phyloP scores from a whole-genome alignment of 2,113 vertebrate genomes.

The Brienomyrus brachyistius region DNA sequence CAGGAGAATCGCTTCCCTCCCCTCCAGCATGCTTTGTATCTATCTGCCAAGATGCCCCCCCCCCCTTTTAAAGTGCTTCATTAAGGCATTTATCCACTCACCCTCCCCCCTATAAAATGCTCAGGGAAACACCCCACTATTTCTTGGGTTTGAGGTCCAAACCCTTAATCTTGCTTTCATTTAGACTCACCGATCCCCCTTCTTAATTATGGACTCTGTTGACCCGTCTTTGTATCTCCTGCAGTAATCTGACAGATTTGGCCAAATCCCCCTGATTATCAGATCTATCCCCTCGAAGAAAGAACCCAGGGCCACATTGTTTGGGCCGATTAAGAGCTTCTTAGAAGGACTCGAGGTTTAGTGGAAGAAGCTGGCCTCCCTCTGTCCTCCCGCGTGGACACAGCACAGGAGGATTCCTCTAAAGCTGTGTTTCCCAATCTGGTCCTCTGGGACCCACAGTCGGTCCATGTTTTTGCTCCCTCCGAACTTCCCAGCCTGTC shows the following conservation, averaged over 20 bases:
- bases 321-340: slow-evolving; percentile 67
- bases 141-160: slow-evolving; percentile 30
- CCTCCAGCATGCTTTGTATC: neutral
- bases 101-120: slow-evolving; percentile 24
- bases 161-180: slow-evolving; percentile 39
- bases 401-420: slow-evolving; percentile 45
- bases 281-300: slow-evolving; percentile 52
- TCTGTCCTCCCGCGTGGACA: slow-evolving; percentile 36
- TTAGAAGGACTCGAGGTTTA: slow-evolving; percentile 52
- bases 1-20: neutral
- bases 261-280: slow-evolving; percentile 48
- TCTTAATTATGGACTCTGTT: slow-evolving; percentile 14
- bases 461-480: neutral
- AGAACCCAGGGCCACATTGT: slow-evolving; percentile 57
- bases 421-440: neutral
- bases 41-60: neutral
- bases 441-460: neutral
- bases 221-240: slow-evolving; percentile 43
- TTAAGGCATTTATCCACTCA: slow-evolving; percentile 50
- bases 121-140: slow-evolving; percentile 34
- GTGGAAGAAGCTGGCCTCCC: neutral
- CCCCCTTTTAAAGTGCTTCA: slow-evolving; percentile 26
- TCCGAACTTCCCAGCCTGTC: neutral
- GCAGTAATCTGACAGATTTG: slow-evolving; percentile 58
- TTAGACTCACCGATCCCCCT: slow-evolving; percentile 31